Evolutionary conservation across 2,113 vertebrate genomes (phyloP), one percentile per base, ranked within the genome.

Genomic region (Catharus bicknelli): DNA sequence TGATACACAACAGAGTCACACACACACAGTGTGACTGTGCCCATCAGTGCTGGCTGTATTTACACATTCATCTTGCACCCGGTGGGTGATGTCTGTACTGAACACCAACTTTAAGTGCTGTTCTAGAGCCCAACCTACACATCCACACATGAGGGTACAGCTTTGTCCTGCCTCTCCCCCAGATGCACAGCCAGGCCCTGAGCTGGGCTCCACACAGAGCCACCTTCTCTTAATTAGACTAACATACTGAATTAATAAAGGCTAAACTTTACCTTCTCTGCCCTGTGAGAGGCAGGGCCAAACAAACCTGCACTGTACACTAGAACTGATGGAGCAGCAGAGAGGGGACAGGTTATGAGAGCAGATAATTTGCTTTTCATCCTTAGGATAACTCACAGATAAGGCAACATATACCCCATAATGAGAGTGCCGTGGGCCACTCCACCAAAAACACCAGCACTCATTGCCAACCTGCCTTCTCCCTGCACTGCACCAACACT

Each of bases 121-220:
- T 0, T 2, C 43, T 11, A 4, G 5, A 51, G 66, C 61, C 55
- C 84, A 68, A 66, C n/a, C 53, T 72, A 66, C 57, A 67, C 30
- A 43, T 4, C 55, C 38, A 2, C 5, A 2, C 12, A 12, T 0
- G 3, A 3, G 3, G 62, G 15, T 13, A 27, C n/a, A 50, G 51
- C 21, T 2, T 1, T 0, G 21, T 40, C 48, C 64, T 16, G 10
- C 6, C 29, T 32, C 38, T 45, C 23, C 57, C 55, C 10, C 61
- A 64, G 38, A 47, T 78, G 70, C 47, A 57, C 16, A 69, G 34
- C 25, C 51, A 69, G 64, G 50, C 19, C 40, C 53, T 13, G 38
- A 72, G 38, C 54, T 20, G 62, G 45, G 42, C 36, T 4, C 2
- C 22, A 22, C 47, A 2, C 3, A 14, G 7, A 50, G 48, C 3